A percentile compares a stretch with the other conserved stretches of the same genome.
phyloP scores from a whole-genome alignment of 2,113 vertebrate genomes.

The Polyodon spathula region DNA sequence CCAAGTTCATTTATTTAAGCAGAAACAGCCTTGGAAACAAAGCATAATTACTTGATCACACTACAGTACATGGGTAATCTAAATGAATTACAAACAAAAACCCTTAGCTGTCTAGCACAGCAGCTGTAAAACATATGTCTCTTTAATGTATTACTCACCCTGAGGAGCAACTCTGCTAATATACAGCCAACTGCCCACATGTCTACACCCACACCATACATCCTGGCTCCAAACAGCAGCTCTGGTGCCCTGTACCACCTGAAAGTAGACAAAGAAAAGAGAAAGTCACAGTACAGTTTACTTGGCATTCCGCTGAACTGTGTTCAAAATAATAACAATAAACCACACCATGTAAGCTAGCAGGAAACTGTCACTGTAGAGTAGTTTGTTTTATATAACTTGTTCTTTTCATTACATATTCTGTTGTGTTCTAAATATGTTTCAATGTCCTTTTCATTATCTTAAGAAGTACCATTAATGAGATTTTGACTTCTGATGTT shows the following conservation, averaged over 20 bases:
- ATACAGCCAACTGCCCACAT: constrained; percentile 99
- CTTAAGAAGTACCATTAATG: too few species aligned
- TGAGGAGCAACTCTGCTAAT: constrained; percentile 84
- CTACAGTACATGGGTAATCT: not conserved
- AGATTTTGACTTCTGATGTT: too few species aligned
- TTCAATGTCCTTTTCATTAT: too few species aligned
- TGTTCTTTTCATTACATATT: too few species aligned
- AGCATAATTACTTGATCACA: not conserved
- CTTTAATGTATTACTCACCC: constrained; percentile 58
- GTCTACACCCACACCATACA: constrained; percentile 95
- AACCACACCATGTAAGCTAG: too few species aligned
- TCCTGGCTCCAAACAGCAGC: constrained; percentile 87
- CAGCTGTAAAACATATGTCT: not conserved
- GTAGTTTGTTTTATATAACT: too few species aligned
- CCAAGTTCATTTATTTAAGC: not conserved
- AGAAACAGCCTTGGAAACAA: not conserved
- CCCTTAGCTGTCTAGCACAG: too few species aligned
- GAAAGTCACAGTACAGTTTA: not conserved
- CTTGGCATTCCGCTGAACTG: not conserved
- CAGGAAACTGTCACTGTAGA: too few species aligned
- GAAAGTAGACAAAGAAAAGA: constrained; percentile 22
- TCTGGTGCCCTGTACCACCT: constrained; percentile 97
- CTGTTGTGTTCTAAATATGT: too few species aligned
- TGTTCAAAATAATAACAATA: not conserved
- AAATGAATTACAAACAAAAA: too few species aligned